Base-by-base conservation (phyloP, 2,888 invertebrate species). In the Drosophila heteroneura region DNA sequence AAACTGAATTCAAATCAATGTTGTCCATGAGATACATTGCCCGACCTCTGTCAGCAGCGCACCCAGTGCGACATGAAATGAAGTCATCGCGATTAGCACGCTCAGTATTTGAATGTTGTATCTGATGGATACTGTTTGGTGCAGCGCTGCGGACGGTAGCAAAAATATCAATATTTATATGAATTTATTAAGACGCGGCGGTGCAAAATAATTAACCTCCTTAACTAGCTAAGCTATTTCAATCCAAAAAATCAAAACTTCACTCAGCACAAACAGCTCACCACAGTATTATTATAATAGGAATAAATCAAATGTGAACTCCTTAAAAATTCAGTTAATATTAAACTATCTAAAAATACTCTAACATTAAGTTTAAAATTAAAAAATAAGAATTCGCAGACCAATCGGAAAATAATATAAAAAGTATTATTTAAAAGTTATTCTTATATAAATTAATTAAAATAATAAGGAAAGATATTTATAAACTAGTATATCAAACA, bases 41-140 rank as follows among this genome's bases (percentile, higher is more conserved):
- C 74, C 76, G 85, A 87, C 85, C 85, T 77, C 77, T 87, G 89
- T 76, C 69, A 41, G 60, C 74, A 64, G 62, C 56, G 64, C 65
- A 65, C 56, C 64, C 70, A 72, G 19, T 32, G 44, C 12, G 75
- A 84, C 89, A 84, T 58, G 79, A 74, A 85, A 83, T 85, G 89
- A 90, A 86, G 89, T 86, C 90, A 88, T 86, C 89, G 89, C 85
- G 89, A 86, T 86, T 85, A 81, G 82, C 81, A 74, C 76, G 81
- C 75, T 77, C 83, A 76, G 72, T 67, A 22, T 16, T 61, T 49
- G 64, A 39, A 70, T 58, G 47, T 41, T 30, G 71, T 77, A 82
- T 84, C 85, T 79, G 74, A 76, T 81, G 65, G 76, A 81, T 89
- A 70, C 44, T 33, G 37, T 39, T 32, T n/a, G 62, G 41, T 60